Conservation (phyloP, 2,888 invertebrate species). For the Gandaritis pyraliata region DNA sequence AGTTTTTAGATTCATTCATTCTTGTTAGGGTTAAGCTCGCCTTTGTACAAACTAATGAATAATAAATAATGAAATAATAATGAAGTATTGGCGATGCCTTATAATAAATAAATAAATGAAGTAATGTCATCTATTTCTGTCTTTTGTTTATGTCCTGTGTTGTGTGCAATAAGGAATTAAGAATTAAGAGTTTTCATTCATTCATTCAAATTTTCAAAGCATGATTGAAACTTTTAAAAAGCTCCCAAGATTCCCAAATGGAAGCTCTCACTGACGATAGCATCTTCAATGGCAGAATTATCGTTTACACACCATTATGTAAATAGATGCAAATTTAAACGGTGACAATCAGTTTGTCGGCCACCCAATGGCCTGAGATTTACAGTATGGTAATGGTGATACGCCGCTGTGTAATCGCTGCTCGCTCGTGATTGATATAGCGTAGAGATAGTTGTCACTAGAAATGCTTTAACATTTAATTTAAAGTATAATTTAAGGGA, state of each 20-base stretch:
- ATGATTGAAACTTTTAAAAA: background rate
- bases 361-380: conserved; percentile 73
- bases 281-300: conserved; percentile 32
- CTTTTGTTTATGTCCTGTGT: no score
- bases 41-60: no score
- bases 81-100: no score
- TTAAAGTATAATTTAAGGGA: conserved; percentile 20
- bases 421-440: conserved; percentile 68
- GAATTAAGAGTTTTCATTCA: no score
- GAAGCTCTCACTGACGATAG: conserved; percentile 40
- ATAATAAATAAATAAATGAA: no score
- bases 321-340: conserved; percentile 82
- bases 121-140: no score
- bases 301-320: conserved; percentile 45
- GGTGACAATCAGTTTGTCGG: conserved; percentile 79
- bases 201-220: background rate
- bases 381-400: conserved; percentile 72
- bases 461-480: conserved; percentile 23
- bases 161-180: no score
- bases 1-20: no score
- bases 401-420: conserved; percentile 75
- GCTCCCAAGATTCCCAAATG: background rate
- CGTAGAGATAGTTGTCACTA: conserved; percentile 46
- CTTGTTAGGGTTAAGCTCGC: no score
- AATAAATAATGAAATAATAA: no score